Conservation (phyloP, 2,113 vertebrate species). For the Phylloscopus trochilus region DNA sequence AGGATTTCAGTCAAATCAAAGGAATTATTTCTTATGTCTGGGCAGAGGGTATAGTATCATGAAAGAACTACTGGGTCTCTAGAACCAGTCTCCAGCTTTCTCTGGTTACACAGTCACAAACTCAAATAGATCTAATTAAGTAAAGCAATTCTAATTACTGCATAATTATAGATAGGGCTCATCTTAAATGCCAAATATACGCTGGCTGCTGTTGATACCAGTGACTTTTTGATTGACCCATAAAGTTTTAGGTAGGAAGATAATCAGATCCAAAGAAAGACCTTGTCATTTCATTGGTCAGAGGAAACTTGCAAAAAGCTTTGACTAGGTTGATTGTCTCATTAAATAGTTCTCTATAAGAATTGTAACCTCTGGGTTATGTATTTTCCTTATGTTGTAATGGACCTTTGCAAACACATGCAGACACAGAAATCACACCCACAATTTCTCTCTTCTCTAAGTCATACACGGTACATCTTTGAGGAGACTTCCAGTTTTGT, state of each 20-base stretch:
- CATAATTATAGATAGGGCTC: not conserved
- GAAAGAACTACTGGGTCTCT: not conserved
- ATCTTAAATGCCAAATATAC: not conserved
- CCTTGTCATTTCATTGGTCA: not conserved
- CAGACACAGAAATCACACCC: not conserved
- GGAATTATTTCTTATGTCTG: not conserved
- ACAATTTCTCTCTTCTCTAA: not conserved
- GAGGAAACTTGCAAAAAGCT: not conserved
- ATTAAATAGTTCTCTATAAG: not conserved
- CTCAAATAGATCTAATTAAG: not conserved
- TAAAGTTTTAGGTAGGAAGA: not conserved
- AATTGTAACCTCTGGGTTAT: not conserved
- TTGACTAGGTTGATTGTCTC: not conserved
- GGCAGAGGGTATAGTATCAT: not conserved
- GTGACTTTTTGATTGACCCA: not conserved
- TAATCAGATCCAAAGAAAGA: not conserved
- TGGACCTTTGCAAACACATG: rapidly evolving
- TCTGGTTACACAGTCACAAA: not conserved
- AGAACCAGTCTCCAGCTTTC: not conserved
- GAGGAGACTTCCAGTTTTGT: not conserved
- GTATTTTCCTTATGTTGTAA: not conserved
- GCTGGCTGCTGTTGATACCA: not conserved
- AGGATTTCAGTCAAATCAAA: not conserved
- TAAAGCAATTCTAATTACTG: not conserved
- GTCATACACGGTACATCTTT: not conserved